Conservation (phyloP, 2,113 vertebrate genomes). For the Otocyon megalotis region DNA sequence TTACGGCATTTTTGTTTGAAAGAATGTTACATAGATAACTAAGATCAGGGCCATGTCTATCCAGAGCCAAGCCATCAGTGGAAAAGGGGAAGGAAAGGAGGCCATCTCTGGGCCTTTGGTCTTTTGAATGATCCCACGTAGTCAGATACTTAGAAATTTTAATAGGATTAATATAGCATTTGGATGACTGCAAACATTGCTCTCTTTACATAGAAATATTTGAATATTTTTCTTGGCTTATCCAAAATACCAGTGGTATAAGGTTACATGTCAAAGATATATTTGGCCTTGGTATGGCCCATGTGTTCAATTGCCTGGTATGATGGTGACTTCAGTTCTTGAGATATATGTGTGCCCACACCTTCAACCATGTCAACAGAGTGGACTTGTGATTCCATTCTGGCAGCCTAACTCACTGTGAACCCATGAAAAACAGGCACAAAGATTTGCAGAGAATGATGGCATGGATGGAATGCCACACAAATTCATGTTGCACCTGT, state of each 20-base stretch:
- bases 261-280: background rate
- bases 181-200: background rate
- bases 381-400: background rate
- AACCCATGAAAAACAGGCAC: background rate
- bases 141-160: background rate
- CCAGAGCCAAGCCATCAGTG: background rate
- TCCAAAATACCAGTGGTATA: background rate
- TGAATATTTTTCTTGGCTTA: conserved; percentile 13
- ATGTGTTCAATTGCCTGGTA: background rate
- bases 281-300: background rate
- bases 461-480: background rate
- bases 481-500: conserved; percentile 58
- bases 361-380: background rate
- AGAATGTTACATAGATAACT: background rate
- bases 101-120: background rate
- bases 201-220: background rate
- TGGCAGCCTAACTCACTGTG: background rate
- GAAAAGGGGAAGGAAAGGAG: background rate
- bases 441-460: background rate
- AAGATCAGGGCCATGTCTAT: background rate
- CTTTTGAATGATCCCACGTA: background rate
- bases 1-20: background rate
- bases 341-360: background rate
- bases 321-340: background rate
- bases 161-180: background rate